Evolutionary conservation across 2,888 invertebrate genomes (phyloP), one percentile per base, ranked within the genome.

Genomic region (Drosophila borealis): DNA sequence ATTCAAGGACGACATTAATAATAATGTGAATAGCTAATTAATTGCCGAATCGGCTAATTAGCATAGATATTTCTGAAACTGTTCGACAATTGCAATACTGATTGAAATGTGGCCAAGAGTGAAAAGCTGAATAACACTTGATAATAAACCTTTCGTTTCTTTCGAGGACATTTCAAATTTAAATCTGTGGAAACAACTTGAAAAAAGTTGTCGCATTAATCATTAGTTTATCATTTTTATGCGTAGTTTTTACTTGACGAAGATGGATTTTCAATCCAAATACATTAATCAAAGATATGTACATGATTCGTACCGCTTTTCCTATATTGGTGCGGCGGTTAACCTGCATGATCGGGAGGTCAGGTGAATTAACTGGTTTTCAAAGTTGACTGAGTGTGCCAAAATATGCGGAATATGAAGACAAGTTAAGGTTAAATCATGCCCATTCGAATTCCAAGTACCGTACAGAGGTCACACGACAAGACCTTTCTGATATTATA

Each of bases 1-100:
- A 55, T 70, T 78, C 78, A 77, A 77, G 77, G 77, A 78, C 74
- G 17, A 48, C 63, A 36, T 65, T 64, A 39, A 44, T 39, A 25
- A 50, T 59, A 59, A 55, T 74, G 21, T 48, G 21, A 57, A 61
- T 70, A 59, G 50, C 50, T 0, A 56, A 41, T 74, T 10, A 59
- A 62, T 62, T 46, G 42, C 42, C 46, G 25, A 64, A 42, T 64
- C 4, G 41, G n/a, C 57, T 44, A 74, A 74, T 61, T 57, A 61
- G 10, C 60, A 46, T 61, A 53, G 44, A 34, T 39, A 53, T 1
- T 10, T 34, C 41, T 29, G 9, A 42, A 49, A 11, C 10, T 2
- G 29, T 17, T 37, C 6, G 25, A 39, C 41, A 13, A 36, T 19
- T 46, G 13, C 36, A 19, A 14, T 36, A 25, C 10, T 2, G 33